Conservation (phyloP, 2,888 invertebrate genomes). For the Phyto melanocephala region DNA sequence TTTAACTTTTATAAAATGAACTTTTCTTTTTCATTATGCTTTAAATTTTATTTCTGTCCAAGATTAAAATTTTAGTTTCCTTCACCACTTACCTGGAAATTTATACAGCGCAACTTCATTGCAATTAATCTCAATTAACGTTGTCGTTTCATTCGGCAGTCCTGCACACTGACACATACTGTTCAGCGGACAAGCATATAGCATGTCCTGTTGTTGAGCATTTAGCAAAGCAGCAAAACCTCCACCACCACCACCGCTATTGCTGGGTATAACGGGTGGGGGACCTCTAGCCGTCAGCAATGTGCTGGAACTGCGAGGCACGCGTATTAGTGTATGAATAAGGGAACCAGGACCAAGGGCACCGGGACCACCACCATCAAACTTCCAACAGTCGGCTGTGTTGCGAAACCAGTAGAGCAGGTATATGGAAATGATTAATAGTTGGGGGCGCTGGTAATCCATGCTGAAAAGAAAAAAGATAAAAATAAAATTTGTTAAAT, state of each 20-base stretch:
- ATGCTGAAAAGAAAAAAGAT: constrained; percentile 66
- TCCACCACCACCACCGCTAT: constrained; percentile 66
- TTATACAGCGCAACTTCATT: constrained; percentile 79
- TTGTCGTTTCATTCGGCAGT: constrained; percentile 78
- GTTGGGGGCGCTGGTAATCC: constrained; percentile 73
- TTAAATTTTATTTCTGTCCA: not conserved
- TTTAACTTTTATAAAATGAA: not conserved
- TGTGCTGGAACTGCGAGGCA: constrained; percentile 66
- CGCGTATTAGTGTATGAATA: constrained; percentile 36
- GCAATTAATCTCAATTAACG: constrained; percentile 79
- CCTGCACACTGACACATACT: constrained; percentile 79
- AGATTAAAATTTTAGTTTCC: not conserved
- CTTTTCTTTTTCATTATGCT: too few relatives aligned
- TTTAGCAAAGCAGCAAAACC: constrained; percentile 74
- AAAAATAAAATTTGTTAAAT: not conserved
- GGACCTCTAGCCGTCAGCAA: constrained; percentile 62
- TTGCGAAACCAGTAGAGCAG: constrained; percentile 76
- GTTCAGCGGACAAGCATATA: constrained; percentile 78
- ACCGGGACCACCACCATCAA: constrained; percentile 75
- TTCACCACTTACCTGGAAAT: constrained; percentile 77
- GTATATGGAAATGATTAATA: constrained; percentile 76
- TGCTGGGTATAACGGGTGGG: constrained; percentile 65
- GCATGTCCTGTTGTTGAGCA: constrained; percentile 77
- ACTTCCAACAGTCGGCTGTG: constrained; percentile 78
- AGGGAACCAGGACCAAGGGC: constrained; percentile 58